phyloP scores from a whole-genome alignment of 1,140 invertebrate genomes.

The Procambarus clarkii region DNA sequence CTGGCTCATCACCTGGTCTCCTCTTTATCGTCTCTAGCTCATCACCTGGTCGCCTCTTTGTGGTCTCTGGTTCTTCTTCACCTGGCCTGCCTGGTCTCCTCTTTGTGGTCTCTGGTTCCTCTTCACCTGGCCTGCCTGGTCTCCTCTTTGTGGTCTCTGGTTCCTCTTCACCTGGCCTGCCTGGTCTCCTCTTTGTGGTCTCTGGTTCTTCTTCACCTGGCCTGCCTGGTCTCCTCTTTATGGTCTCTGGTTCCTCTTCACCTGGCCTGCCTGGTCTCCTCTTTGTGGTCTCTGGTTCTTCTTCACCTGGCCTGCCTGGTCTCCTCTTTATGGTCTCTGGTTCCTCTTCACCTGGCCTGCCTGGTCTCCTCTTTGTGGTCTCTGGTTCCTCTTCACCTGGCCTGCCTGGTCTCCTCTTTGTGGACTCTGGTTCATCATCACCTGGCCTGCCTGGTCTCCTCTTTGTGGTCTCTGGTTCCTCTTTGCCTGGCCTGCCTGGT shows the following conservation, averaged over 20 bases:
- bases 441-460: constrained; percentile 23
- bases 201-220: no score
- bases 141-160: background rate
- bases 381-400: constrained; percentile 26
- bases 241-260: no score
- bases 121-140: background rate
- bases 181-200: background rate
- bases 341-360: constrained; percentile 24
- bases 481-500: no score
- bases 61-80: constrained; percentile 25
- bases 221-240: no score
- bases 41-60: constrained; percentile 6
- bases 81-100: background rate
- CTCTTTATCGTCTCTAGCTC: no score
- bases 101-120: background rate
- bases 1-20: no score
- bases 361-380: constrained; percentile 13
- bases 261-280: no score
- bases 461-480: constrained; percentile 7
- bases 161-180: constrained; percentile 9
- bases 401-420: constrained; percentile 16
- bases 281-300: background rate
- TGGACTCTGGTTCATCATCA: background rate
- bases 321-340: background rate
- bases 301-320: background rate